A percentile compares a stretch with the other conserved stretches of the same genome.
Conservation (phyloP, 2,113 vertebrate species). For the Gorilla gorilla region DNA sequence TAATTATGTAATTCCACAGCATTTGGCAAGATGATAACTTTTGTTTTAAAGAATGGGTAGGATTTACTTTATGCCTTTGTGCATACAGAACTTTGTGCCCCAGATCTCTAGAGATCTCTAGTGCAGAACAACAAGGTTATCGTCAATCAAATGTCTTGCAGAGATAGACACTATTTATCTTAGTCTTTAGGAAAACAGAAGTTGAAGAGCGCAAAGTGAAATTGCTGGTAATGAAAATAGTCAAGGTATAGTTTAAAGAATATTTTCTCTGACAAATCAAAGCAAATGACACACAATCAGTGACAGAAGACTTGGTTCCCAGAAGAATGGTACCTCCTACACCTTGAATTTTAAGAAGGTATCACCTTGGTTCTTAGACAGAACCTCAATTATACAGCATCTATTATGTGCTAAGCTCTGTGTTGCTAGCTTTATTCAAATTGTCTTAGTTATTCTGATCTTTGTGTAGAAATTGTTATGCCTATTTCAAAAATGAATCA, state of each 20-base stretch:
- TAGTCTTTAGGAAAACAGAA: not conserved
- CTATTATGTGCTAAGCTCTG: not conserved
- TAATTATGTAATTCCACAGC: conserved; percentile 66
- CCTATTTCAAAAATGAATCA: not conserved
- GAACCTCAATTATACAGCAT: not conserved
- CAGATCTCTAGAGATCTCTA: not conserved
- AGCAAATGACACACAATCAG: not conserved
- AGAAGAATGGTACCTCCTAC: conserved; percentile 42
- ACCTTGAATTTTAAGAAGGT: conserved; percentile 50
- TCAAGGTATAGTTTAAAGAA: conserved; percentile 28
- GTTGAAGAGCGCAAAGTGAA: conserved; percentile 41
- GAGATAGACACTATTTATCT: not conserved
- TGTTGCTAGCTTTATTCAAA: not conserved
- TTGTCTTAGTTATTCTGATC: not conserved
- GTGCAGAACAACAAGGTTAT: not conserved
- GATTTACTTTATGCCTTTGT: not conserved
- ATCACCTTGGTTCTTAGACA: conserved; percentile 8
- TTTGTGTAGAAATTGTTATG: not conserved
- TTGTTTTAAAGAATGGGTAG: conserved; percentile 39
- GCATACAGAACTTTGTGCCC: not conserved
- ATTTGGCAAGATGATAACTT: conserved; percentile 46
- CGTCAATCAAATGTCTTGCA: not conserved
- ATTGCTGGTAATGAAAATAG: not conserved
- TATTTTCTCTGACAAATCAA: conserved; percentile 29
- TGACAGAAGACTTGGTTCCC: conserved; percentile 23